A percentile compares a stretch with the other conserved stretches of the same genome.
These are phyloP conservation scores for Xylocopa sonorina DNA, from an alignment of 1,140 invertebrate species.

Conservation along the genomic window DNA sequence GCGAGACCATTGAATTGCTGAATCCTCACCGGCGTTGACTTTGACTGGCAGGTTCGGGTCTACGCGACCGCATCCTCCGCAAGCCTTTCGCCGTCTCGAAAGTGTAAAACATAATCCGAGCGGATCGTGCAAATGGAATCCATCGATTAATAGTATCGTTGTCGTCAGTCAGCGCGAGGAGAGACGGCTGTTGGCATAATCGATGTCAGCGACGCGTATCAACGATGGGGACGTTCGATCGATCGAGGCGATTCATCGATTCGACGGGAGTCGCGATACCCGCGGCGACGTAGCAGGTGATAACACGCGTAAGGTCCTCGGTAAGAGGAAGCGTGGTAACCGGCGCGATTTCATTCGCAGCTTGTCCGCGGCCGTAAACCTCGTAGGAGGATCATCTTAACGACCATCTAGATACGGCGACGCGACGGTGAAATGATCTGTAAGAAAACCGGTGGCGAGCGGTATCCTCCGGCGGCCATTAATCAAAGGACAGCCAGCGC, in stretches of 20 bases:
- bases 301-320: constrained; percentile 52
- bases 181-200: not conserved
- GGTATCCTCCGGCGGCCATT: constrained; percentile 73
- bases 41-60: constrained; percentile 12
- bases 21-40: not conserved
- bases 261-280: constrained; percentile 19
- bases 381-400: constrained; percentile 75
- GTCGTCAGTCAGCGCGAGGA: not conserved
- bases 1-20: constrained; percentile 5
- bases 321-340: constrained; percentile 59
- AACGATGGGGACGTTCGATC: not conserved
- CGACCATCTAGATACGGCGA: constrained; percentile 79
- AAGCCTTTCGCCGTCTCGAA: not conserved
- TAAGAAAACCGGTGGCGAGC: constrained; percentile 78
- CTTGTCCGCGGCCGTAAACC: constrained; percentile 64
- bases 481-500: constrained; percentile 80
- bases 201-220: constrained; percentile 12
- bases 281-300: constrained; percentile 41
- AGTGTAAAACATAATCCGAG: not conserved
- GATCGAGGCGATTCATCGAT: not conserved
- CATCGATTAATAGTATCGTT: not conserved
- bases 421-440: constrained; percentile 76
- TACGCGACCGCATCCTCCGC: not conserved
- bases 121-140: not conserved
- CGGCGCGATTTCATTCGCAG: constrained; percentile 65